These are phyloP conservation scores for Oenanthe oenanthe DNA, from an alignment of 2,113 vertebrate genomes.

Conservation along the genomic window DNA sequence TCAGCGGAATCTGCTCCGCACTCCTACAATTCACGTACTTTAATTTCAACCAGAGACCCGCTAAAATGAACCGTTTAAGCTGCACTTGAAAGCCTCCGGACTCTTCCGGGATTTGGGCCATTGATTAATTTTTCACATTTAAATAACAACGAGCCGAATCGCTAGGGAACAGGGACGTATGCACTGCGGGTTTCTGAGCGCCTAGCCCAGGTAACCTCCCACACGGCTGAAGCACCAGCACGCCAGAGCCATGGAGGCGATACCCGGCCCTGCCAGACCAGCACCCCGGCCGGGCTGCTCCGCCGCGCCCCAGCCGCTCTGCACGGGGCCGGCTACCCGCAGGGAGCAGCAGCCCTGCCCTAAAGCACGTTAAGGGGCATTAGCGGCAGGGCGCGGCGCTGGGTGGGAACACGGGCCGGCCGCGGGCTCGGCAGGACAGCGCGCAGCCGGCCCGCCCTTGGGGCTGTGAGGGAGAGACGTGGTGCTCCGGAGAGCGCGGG, in stretches of 20 bases:
- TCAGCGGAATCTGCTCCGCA: not conserved
- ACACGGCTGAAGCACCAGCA: not conserved
- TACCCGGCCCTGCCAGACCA: fast-evolving
- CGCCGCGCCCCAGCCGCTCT: fast-evolving
- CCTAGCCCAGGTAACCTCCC: not conserved
- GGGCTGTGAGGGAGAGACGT: not conserved
- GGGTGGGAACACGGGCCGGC: not conserved
- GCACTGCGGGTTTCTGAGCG: fast-evolving
- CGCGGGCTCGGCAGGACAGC: no score
- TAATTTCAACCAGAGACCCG: not conserved
- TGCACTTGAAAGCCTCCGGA: not conserved
- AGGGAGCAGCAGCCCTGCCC: fast-evolving
- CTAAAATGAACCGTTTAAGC: not conserved
- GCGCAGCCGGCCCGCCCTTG: fast-evolving
- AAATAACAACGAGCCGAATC: not conserved
- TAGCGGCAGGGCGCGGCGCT: fast-evolving
- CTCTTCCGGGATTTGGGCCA: not conserved
- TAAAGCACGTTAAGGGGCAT: fast-evolving
- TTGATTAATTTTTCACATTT: not conserved
- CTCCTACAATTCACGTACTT: not conserved
- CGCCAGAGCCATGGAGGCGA: not conserved
- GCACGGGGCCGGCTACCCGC: no score
- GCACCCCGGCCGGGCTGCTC: fast-evolving
- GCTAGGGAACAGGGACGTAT: fast-evolving
- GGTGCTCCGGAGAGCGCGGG: fast-evolving